Base-by-base conservation (phyloP, 2,797 vertebrate species). In the Melopsittacus undulatus region DNA sequence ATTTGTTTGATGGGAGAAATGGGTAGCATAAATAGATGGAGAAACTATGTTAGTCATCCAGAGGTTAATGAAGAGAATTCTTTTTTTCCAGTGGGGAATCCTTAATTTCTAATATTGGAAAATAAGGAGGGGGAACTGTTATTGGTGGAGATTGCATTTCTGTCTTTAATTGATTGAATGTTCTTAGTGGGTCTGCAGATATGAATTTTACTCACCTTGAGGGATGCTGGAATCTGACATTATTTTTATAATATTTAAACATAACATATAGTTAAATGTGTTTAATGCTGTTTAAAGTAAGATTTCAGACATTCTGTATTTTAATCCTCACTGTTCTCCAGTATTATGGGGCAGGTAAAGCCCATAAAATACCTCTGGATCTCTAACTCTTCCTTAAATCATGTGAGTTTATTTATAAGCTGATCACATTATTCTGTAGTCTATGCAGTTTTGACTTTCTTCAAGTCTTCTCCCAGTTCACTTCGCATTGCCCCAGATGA, bases 91-190 rank as follows among this genome's bases (percentile, higher is more conserved):
- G 9, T 19, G 29, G n/a, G 40, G 29, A 68, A 56, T 20, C 18
- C 27, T 95, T 72, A 54, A 51, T 78, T 57, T 75, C 38, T 90
- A 62, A 93, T 89, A 74, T 1, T 74, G 73, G 77, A 96, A 96
- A 91, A 77, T 85, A 77, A 92, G 38, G 45, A 69, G 48, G 83
- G 24, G 30, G 89, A 91, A 63, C 10, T 72, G 9, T 67, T 95
- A 90, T 77, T 79, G 77, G 79, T 91, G 21, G 82, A 92, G 70
- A 84, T 66, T 69, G 26, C 23, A 67, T 78, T 84, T 92, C 43
- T 91, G 7, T 32, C 73, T 92, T 87, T 86, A 76, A 62, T 49
- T 79, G 63, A 81, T 45, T 81, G n/a, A 88, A 90, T 64, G 6
- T 84, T 83, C 43, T 92, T 49, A 23, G 78, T 78, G 43, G 34